Conservation (phyloP, 2,797 vertebrate species). For the Anableps anableps region DNA sequence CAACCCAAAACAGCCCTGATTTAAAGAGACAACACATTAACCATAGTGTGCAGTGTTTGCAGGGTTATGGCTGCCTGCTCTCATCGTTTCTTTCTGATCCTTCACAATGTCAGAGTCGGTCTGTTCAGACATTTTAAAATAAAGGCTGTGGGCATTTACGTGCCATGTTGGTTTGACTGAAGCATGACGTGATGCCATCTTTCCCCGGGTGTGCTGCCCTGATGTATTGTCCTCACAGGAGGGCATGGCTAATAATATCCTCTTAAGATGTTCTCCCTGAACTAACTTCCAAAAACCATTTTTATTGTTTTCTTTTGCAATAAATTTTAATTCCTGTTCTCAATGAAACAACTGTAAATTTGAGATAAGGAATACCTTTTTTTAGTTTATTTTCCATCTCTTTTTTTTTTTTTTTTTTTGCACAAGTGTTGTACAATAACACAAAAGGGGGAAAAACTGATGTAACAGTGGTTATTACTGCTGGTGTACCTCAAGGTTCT, state of each 20-base stretch:
- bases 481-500: background rate
- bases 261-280: background rate
- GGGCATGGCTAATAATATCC: background rate
- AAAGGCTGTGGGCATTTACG: constrained; percentile 24
- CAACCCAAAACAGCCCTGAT: constrained; percentile 15
- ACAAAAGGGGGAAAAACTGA: background rate
- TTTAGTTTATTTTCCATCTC: background rate
- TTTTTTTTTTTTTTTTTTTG: background rate
- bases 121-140: constrained; percentile 24
- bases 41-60: constrained; percentile 3
- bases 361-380: background rate
- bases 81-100: background rate
- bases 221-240: background rate
- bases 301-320: background rate
- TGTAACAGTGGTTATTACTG: background rate
- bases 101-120: background rate
- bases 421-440: background rate
- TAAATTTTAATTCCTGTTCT: background rate
- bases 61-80: constrained; percentile 14
- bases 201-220: constrained; percentile 7
- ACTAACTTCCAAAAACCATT: background rate
- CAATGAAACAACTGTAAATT: background rate
- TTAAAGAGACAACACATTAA: constrained; percentile 29
- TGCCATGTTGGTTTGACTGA: constrained; percentile 34
- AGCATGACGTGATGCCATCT: constrained; percentile 11